Evolutionary conservation across 2,797 vertebrate species (phyloP).

Genomic region (Myotis myotis): DNA sequence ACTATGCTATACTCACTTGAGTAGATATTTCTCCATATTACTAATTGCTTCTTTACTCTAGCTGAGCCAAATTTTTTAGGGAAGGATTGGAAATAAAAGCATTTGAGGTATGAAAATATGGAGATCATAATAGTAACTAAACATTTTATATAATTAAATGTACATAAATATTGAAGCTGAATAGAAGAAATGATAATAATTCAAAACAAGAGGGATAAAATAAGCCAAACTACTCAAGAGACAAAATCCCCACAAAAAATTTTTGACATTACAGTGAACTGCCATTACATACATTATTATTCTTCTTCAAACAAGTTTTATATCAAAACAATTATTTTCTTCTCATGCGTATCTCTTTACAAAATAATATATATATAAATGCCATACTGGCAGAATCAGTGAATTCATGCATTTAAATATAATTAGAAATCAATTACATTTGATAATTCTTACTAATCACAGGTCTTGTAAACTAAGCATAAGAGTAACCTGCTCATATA

Average conservation of each 20-base stretch:
- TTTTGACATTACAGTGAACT: not conserved
- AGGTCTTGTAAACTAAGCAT: not conserved
- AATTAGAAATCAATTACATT: slow-evolving; percentile 50
- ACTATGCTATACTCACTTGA: not conserved
- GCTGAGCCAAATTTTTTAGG: not conserved
- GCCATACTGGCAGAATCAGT: not conserved
- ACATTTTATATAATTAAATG: not conserved
- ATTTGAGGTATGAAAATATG: not conserved
- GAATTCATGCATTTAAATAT: slow-evolving; percentile 47
- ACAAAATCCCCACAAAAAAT: not conserved
- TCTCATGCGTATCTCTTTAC: not conserved
- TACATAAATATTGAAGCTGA: not conserved
- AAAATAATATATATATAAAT: slow-evolving; percentile 50
- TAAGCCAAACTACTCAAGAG: not conserved
- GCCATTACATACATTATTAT: not conserved
- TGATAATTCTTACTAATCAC: slow-evolving; percentile 29
- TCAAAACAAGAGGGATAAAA: not conserved
- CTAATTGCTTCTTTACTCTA: not conserved
- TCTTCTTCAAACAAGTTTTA: not conserved
- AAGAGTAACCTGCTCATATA: not conserved
- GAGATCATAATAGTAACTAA: not conserved
- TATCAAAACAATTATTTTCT: not conserved
- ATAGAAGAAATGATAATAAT: not conserved
- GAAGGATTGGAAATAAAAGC: not conserved
- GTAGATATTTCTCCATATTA: not conserved